Evolutionary conservation across 2,888 invertebrate genomes (phyloP).

Genomic region (Malthinus flaveolus): DNA sequence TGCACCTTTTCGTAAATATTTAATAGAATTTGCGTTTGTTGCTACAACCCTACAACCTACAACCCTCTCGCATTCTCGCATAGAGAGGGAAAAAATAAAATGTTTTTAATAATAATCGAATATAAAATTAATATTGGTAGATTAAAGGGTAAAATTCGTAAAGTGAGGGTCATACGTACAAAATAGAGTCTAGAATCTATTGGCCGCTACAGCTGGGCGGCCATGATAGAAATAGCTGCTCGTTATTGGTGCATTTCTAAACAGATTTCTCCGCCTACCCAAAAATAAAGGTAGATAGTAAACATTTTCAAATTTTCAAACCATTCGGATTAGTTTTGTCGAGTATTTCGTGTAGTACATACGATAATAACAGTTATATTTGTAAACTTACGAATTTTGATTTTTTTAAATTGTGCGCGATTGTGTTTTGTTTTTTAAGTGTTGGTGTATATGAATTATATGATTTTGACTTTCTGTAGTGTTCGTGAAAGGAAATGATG

Average conservation of each 20-base stretch:
- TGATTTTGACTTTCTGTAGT: not conserved
- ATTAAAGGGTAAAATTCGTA: not conserved
- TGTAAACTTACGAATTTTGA: no score
- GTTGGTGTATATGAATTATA: not conserved
- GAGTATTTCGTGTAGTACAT: not conserved
- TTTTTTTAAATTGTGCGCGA: not conserved
- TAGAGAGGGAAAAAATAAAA: no score
- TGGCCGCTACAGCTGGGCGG: constrained; percentile 39
- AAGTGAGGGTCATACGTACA: not conserved
- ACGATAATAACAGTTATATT: not conserved
- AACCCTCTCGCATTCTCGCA: no score
- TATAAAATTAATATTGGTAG: not conserved
- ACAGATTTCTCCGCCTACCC: constrained; percentile 14
- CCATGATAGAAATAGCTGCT: constrained; percentile 41
- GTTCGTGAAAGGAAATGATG: constrained; percentile 60
- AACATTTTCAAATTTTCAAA: not conserved
- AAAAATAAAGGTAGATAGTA: not conserved
- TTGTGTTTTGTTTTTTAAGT: not conserved
- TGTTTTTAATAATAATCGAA: not conserved
- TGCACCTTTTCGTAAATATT: no score
- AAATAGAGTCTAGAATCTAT: constrained; percentile 5
- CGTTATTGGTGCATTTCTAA: constrained; percentile 38
- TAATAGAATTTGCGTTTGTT: no score
- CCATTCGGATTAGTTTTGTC: not conserved
- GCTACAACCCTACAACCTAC: no score